A percentile compares a stretch with the other conserved stretches of the same genome.
phyloP scores from a whole-genome alignment of 2,888 invertebrate species.

The Zeuzera pyrina region DNA sequence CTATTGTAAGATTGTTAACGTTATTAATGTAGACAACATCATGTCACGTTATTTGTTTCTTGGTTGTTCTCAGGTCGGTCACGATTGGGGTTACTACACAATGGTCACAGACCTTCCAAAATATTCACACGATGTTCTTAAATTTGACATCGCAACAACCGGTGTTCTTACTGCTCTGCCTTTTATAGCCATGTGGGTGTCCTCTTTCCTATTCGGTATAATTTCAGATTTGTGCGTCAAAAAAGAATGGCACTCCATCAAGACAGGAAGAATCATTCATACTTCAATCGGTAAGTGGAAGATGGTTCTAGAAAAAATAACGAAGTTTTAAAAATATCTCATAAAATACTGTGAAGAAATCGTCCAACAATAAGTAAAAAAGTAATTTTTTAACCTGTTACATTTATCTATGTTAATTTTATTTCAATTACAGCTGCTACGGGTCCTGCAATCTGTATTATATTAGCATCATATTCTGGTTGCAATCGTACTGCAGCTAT shows the following conservation, averaged over 20 bases:
- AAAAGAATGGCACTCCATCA: constrained; percentile 72
- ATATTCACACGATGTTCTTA: constrained; percentile 77
- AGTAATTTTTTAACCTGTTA: no score
- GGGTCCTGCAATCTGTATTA: constrained; percentile 76
- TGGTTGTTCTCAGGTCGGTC: constrained; percentile 43
- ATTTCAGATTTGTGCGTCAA: constrained; percentile 79
- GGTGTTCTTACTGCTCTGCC: constrained; percentile 77
- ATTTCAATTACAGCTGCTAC: constrained; percentile 62
- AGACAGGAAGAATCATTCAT: constrained; percentile 76
- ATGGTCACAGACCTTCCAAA: constrained; percentile 82
- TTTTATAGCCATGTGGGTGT: constrained; percentile 78
- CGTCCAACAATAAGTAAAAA: no score
- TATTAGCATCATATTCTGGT: constrained; percentile 76
- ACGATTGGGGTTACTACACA: constrained; percentile 80
- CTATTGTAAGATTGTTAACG: no score
- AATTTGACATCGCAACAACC: constrained; percentile 75
- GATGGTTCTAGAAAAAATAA: no score
- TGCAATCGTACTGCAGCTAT: constrained; percentile 68
- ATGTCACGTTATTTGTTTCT: no score
- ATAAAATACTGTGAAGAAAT: no score
- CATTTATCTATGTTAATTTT: neutral
- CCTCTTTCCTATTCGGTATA: constrained; percentile 76
- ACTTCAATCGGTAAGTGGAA: constrained; percentile 77
- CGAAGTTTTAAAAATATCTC: no score
- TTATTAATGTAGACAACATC: no score